Base-by-base conservation (phyloP, 92 coral and sea anemone genomes). In the Meandrina meandrites region DNA sequence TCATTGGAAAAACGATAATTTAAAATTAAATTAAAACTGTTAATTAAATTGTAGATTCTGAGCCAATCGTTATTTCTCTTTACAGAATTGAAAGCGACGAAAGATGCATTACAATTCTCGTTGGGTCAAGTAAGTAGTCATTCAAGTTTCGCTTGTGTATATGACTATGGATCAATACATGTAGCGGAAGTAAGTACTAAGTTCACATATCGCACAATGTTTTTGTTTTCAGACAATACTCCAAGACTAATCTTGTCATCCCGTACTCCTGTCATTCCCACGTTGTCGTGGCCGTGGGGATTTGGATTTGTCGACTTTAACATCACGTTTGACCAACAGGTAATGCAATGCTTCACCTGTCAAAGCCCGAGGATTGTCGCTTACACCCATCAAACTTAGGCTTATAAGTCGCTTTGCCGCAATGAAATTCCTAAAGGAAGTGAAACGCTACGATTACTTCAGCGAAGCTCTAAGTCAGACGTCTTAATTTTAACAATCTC, bases 81-180 rank as follows among this genome's bases (percentile, higher is more conserved):
- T 28, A 27, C 70, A 88, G 87, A 68, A 42, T 82, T 48, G 87
- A 88, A 82, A 88, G 91, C 32, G 53, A 88, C 54, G 82, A 88
- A 56, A 88, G 91, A 76, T 88, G 91, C 58, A 70, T 88, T 37
- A 88, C 91, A 7, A 47, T 88, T 32, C 72, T 88, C 21, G 87
- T 88, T 45, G 91, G 91, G 18, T 56, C 91, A 69, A 79, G 91
- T 88, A 62, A 60, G 87, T 53, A 40, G 16, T 28, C 10, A 40
- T 28, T 35, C 80, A 71, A 64, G 12, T 1, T 18, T 15, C 17
- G 57, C 21, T 54, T 18, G 32, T 66, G 17, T 66, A 64, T n/a
- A n/a, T n/a, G n/a, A n/a, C n/a, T n/a, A n/a, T n/a, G n/a, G n/a
- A n/a, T n/a, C n/a, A n/a, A n/a, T n/a, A n/a, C n/a, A n/a, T n/a